These are phyloP conservation scores for Melanostoma mellinum DNA, from an alignment of 2,888 invertebrate species.

Conservation along the genomic window DNA sequence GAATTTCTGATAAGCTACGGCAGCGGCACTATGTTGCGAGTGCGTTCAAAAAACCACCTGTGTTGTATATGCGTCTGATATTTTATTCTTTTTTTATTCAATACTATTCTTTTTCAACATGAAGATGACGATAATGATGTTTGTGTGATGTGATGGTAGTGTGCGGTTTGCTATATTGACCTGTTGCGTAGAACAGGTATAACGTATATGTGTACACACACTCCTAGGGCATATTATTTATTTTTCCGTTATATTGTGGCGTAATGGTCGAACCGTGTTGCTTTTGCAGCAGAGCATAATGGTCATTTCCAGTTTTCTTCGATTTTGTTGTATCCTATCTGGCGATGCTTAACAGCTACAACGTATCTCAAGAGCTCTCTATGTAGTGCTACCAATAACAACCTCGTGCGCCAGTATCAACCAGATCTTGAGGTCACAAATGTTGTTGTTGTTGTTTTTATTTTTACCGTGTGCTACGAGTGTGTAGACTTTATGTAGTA, in stretches of 20 bases:
- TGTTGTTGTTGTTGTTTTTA: slow-evolving; percentile 17
- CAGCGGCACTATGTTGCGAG: slow-evolving; percentile 21
- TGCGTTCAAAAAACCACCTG: slow-evolving; percentile 63
- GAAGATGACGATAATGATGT: slow-evolving; percentile 22
- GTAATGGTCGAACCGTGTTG: slow-evolving; percentile 62
- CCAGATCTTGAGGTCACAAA: slow-evolving; percentile 70
- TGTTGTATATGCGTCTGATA: slow-evolving; percentile 39
- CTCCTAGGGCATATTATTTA: slow-evolving; percentile 67
- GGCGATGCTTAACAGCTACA: slow-evolving; percentile 32
- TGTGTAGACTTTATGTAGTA: neutral
- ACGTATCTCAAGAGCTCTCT: slow-evolving; percentile 25
- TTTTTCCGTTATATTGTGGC: slow-evolving; percentile 68
- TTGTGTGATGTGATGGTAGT: slow-evolving; percentile 18
- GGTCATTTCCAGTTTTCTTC: slow-evolving; percentile 53
- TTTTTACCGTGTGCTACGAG: slow-evolving; percentile 16
- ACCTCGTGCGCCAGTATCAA: slow-evolving; percentile 42
- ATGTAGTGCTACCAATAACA: slow-evolving; percentile 28
- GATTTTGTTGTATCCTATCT: slow-evolving; percentile 43
- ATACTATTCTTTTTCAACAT: neutral
- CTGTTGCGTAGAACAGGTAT: slow-evolving; percentile 71
- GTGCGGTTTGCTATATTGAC: slow-evolving; percentile 41
- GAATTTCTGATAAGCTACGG: slow-evolving; percentile 62
- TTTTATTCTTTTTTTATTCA: slow-evolving; percentile 8
- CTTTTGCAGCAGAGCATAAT: slow-evolving; percentile 42
- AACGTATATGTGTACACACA: slow-evolving; percentile 43